Evolutionary conservation across 2,888 invertebrate genomes (phyloP), one percentile per base, ranked within the genome.

Genomic region (Trichogramma dendrolimi): DNA sequence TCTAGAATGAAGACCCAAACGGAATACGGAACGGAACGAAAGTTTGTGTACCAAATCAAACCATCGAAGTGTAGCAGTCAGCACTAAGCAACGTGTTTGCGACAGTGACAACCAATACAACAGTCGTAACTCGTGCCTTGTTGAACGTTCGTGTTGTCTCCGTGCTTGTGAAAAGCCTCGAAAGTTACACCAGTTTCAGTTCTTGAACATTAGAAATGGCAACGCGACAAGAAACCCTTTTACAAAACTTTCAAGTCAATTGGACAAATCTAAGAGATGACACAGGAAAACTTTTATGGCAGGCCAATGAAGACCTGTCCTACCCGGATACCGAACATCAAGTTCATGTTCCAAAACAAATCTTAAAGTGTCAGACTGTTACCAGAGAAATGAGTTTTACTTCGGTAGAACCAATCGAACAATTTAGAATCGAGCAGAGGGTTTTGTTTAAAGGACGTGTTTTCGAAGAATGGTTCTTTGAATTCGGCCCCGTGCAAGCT

Each of bases 231-330:
- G 27, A 27, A 27, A 27, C 3, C 27, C 27, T 27, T 27, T 27
- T 27, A 27, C 27, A 27, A 27, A 27, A 27, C 3, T 27, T 27
- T 27, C 27, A 27, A 27, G 27, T 27, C 27, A 98, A 99, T 81
- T 98, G 96, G 93, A 97, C 98, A 91, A 97, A 95, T 79, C 81
- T 99, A 50, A 85, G 96, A 59, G 97, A 99, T 85, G 95, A 97
- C 74, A 87, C 83, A 44, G 98, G 97, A 11, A 91, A 93, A 79
- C 87, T 98, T 64, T 84, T 97, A 42, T 99, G 98, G 98, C 96
- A 98, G 79, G 94, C 94, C 68, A 92, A 91, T 75, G 96, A 96
- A 77, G 97, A 99, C 79, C 84, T 99, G 87, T 87, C 96, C 6
- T 84, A 86, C 51, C 90, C 96, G 4, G 90, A 91, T 58, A 83